Percentiles rank a stretch among this genome's conserved stretches.
Conservation (phyloP, 1,140 invertebrate species). For the Microplitis mediator region DNA sequence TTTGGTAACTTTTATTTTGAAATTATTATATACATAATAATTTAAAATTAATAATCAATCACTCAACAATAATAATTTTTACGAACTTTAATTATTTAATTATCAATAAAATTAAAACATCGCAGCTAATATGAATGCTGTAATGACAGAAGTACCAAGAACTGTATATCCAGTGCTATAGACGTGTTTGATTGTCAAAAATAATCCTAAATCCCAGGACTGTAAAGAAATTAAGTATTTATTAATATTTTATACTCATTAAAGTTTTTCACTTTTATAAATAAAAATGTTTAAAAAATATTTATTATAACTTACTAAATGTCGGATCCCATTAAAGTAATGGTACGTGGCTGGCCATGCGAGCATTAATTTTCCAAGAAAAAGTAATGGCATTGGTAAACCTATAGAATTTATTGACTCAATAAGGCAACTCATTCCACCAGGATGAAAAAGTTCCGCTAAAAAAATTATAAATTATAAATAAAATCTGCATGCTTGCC, state of each 20-base stretch:
- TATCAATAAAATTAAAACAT: slow-evolving; percentile 34
- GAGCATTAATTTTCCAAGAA: slow-evolving; percentile 54
- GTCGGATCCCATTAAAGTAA: slow-evolving; percentile 73
- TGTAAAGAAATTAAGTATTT: slow-evolving; percentile 37
- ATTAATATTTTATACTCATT: not conserved
- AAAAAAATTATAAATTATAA: slow-evolving; percentile 24
- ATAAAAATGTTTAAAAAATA: not conserved
- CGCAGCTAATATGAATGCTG: slow-evolving; percentile 42
- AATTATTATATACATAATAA: not conserved
- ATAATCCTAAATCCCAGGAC: slow-evolving; percentile 74
- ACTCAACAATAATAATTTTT: not conserved
- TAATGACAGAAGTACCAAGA: slow-evolving; percentile 56
- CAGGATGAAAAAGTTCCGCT: slow-evolving; percentile 51
- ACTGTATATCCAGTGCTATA: slow-evolving; percentile 73
- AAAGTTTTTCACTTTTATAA: not conserved
- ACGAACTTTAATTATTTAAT: not conserved
- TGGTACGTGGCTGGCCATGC: slow-evolving; percentile 73
- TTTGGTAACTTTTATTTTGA: no score
- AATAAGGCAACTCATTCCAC: slow-evolving; percentile 50
- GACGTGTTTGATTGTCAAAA: slow-evolving; percentile 73
- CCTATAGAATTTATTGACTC: slow-evolving; percentile 40
- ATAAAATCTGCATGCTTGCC: not conserved
- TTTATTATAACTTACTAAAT: slow-evolving; percentile 60
- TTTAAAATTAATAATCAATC: not conserved
- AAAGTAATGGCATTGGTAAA: slow-evolving; percentile 43